These are phyloP conservation scores for Mesocentrotus franciscanus DNA, from an alignment of 53 echinoderm and acorn worm genomes.

Conservation along the genomic window DNA sequence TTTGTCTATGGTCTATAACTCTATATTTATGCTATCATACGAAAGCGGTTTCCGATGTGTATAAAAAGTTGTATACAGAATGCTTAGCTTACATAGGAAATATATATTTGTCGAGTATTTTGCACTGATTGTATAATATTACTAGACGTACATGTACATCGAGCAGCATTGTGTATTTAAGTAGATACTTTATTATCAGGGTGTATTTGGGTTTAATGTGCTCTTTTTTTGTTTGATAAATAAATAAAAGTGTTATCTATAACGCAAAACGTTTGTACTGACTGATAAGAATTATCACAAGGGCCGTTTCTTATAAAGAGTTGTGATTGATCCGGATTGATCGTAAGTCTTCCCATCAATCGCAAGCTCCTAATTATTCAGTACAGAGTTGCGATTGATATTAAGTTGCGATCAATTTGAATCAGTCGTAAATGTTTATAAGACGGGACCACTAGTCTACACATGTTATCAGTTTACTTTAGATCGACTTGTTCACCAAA, in stretches of 20 bases:
- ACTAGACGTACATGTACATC: neutral
- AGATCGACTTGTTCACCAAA: too few species aligned
- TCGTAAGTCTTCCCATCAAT: too few species aligned
- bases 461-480: too few species aligned
- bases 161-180: neutral
- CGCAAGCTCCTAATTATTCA: too few species aligned
- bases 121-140: slow-evolving; percentile 22
- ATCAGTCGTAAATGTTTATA: too few species aligned
- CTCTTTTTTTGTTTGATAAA: slow-evolving; percentile 38
- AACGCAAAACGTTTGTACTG: neutral
- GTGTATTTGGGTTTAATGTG: slow-evolving; percentile 21
- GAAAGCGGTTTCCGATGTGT: neutral
- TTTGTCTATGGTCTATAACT: slow-evolving; percentile 7
- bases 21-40: neutral
- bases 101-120: slow-evolving; percentile 38
- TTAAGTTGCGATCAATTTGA: too few species aligned
- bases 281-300: too few species aligned
- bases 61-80: slow-evolving; percentile 43
- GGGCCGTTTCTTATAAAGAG: too few species aligned
- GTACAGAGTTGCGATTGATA: too few species aligned
- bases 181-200: neutral
- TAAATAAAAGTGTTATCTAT: slow-evolving; percentile 10
- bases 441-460: too few species aligned
- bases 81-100: slow-evolving; percentile 36
- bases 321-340: too few species aligned